These are phyloP conservation scores for Spinus pinus DNA, from an alignment of 2,797 vertebrate species.

Conservation along the genomic window DNA sequence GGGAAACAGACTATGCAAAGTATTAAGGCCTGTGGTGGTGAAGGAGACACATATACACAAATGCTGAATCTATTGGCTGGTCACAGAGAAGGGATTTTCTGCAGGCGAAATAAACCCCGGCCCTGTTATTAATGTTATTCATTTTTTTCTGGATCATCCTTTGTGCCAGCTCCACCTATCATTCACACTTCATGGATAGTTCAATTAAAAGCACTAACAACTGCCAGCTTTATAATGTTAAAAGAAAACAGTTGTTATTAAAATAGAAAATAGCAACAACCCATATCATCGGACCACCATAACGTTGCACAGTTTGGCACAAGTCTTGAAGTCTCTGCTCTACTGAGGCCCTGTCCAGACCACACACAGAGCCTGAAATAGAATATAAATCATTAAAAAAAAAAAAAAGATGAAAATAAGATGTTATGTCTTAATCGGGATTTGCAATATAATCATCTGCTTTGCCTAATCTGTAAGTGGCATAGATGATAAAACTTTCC, in stretches of 20 bases:
- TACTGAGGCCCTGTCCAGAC: slow-evolving; percentile 71
- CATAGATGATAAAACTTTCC: background rate
- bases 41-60: slow-evolving; percentile 3
- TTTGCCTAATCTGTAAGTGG: background rate
- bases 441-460: background rate
- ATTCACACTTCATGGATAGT: slow-evolving; percentile 46
- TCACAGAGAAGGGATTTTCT: slow-evolving; percentile 19
- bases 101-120: background rate
- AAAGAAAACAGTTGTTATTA: slow-evolving; percentile 74
- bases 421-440: slow-evolving; percentile 50
- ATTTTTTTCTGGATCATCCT: slow-evolving; percentile 16
- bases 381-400: slow-evolving; percentile 47
- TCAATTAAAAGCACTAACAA: slow-evolving; percentile 60
- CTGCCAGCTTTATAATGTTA: slow-evolving; percentile 50
- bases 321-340: slow-evolving; percentile 62
- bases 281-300: slow-evolving; percentile 73
- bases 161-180: slow-evolving; percentile 47
- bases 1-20: slow-evolving; percentile 44
- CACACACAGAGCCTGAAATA: slow-evolving; percentile 71
- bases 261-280: slow-evolving; percentile 70
- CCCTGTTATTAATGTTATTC: slow-evolving; percentile 28
- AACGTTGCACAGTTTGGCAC: slow-evolving; percentile 72
- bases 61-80: slow-evolving; percentile 12
- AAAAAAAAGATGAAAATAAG: slow-evolving; percentile 49
- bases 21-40: slow-evolving; percentile 29